Percentiles rank a stretch among this genome's conserved stretches.
phyloP scores from a whole-genome alignment of 2,888 invertebrate species.

The Aproaerema taeniolella region DNA sequence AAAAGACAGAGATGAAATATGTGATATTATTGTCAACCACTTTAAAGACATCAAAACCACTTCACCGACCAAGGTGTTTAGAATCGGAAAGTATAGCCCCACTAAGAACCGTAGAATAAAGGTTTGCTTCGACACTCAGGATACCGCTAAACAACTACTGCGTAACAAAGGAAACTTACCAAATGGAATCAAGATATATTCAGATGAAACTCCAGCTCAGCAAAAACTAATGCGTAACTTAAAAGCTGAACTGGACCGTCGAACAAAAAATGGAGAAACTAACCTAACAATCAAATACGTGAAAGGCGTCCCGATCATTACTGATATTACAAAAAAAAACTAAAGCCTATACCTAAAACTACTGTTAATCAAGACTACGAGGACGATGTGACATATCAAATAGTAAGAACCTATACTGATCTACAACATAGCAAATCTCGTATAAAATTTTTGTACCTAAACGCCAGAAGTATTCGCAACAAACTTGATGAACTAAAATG shows the following conservation, averaged over 20 bases:
- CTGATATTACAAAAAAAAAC: neutral
- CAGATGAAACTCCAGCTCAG: neutral
- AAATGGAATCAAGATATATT: neutral
- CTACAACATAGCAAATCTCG: neutral
- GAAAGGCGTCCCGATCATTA: neutral
- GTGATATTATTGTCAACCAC: neutral
- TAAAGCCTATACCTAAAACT: neutral
- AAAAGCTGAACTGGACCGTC: neutral
- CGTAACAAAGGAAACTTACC: neutral
- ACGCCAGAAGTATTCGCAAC: neutral
- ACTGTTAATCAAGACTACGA: neutral
- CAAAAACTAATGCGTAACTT: neutral
- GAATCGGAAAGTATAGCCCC: neutral
- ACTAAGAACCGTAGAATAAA: neutral
- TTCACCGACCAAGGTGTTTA: neutral
- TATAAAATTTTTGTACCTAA: neutral
- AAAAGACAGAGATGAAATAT: neutral
- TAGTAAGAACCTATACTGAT: neutral
- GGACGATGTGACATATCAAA: neutral
- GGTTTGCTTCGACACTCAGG: neutral
- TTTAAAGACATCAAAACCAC: neutral
- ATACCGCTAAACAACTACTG: neutral
- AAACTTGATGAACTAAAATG: constrained; percentile 1
- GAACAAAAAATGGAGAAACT: neutral
- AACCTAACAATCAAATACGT: neutral